Evolutionary conservation across 1,140 invertebrate species (phyloP).

Genomic region (Leguminivora glycinivorella): DNA sequence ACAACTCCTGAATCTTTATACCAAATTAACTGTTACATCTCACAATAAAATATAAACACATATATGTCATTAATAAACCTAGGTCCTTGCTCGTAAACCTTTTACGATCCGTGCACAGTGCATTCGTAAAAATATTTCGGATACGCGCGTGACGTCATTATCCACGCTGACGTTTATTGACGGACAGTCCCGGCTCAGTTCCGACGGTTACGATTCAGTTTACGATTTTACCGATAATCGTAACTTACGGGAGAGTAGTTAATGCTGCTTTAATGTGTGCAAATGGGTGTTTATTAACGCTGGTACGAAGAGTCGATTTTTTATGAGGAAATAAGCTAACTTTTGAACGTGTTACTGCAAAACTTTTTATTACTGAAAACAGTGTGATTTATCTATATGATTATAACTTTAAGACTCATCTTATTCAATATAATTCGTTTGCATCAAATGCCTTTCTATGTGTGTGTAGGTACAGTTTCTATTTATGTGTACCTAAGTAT

Average conservation of each 20-base stretch:
- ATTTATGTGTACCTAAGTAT: no score
- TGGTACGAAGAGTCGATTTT: not conserved
- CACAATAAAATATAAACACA: conserved; percentile 28
- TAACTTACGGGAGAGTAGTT: conserved; percentile 27
- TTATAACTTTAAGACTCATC: no score
- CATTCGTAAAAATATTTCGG: conserved; percentile 29
- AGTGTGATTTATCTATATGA: no score
- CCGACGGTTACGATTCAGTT: conserved; percentile 2
- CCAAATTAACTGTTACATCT: conserved; percentile 24
- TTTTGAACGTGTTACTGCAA: not conserved
- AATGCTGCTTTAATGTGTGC: conserved; percentile 27
- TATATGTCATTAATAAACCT: conserved; percentile 33
- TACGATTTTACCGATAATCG: conserved; percentile 27
- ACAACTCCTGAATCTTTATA: conserved; percentile 26
- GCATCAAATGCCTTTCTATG: no score
- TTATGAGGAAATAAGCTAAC: conserved; percentile 5
- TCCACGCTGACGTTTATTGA: conserved; percentile 24
- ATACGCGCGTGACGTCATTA: conserved; percentile 28
- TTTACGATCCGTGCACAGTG: conserved; percentile 51
- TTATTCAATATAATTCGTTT: no score
- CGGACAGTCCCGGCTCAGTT: conserved; percentile 10
- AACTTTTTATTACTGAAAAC: not conserved
- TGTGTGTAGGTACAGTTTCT: no score
- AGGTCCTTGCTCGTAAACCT: conserved; percentile 60
- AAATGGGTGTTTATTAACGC: conserved; percentile 26